Base-by-base conservation (phyloP, 2,113 vertebrate species). In the Prionailurus bengalensis region DNA sequence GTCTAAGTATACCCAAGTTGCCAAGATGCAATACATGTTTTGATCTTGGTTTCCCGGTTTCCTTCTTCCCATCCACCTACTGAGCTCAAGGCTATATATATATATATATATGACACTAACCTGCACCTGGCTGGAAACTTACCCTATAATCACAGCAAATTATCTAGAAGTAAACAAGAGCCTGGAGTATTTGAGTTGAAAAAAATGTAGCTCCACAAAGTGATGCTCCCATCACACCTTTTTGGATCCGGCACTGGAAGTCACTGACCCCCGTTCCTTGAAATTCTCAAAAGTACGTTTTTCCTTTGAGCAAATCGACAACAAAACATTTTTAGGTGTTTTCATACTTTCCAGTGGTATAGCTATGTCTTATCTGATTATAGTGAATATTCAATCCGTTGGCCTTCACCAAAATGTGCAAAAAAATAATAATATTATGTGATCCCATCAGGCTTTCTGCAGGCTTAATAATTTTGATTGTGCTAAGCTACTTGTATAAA, bases 331-430 rank as follows among this genome's bases (percentile, higher is more conserved):
- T 33, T 23, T 51, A 80, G 23, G 21, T 33, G 23, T 87, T 80
- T 63, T 17, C 0, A 39, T 17, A 71, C 12, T 89, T 95, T 76
- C 17, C 17, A 61, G 1, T 27, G 23, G 25, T 23, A 91, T 13
- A 83, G 42, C 7, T 68, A 42, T 51, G 36, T 23, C 31, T 94
- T 51, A 25, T 93, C 63, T 71, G 33, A 81, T 45, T 15, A 55
- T n/a, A 63, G n/a, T 36, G 42, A 73, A 51, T 82, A 55, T 36
- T 83, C 5, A 63, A 61, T 29, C 33, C 53, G 17, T 85, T 31
- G 89, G 27, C 9, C 71, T 95, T 97, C 31, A 92, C n/a, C 23
- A 83, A 84, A 96, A 94, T 66, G 25, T 93, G 68, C 21, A 86
- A 63, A 93, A 61, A 61, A 66, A 58, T 66, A 66, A 42, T 58